Conservation (phyloP, 2,113 vertebrate genomes). For the Caranx ignobilis region DNA sequence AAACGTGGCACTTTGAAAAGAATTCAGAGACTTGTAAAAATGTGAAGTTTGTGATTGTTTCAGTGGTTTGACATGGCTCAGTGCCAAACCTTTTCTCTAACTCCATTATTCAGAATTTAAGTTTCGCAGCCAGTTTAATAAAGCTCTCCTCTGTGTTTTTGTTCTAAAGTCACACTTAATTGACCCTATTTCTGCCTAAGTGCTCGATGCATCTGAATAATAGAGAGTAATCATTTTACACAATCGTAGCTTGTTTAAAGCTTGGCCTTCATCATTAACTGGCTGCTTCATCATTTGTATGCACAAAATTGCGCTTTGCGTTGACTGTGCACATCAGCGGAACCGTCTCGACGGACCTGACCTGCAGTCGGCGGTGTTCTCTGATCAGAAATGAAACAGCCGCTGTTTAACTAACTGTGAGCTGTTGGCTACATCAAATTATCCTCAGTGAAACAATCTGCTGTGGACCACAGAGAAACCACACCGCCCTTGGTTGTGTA, state of each 20-base stretch:
- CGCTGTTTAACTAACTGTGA: conserved; percentile 12
- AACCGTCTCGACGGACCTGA: conserved; percentile 17
- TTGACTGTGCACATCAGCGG: conserved; percentile 16
- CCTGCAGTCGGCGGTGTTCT: conserved; percentile 31
- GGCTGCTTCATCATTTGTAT: conserved; percentile 17
- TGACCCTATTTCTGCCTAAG: conserved; percentile 18
- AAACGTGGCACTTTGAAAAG: too few species aligned
- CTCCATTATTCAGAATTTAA: background rate
- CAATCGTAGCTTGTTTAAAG: conserved; percentile 27
- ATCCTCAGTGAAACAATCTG: conserved; percentile 24
- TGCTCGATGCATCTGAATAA: conserved; percentile 8
- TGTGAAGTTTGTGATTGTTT: background rate
- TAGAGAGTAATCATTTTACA: conserved; percentile 29
- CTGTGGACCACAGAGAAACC: conserved; percentile 13
- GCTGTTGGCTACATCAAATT: conserved; percentile 48
- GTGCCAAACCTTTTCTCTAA: background rate
- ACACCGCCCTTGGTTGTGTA: conserved; percentile 11
- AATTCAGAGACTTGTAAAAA: too few species aligned
- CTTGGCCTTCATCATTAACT: conserved; percentile 32
- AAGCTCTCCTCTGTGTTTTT: conserved; percentile 12
- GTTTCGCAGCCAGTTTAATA: conserved; percentile 2
- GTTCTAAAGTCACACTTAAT: conserved; percentile 10
- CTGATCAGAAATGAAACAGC: conserved; percentile 46
- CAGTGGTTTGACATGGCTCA: background rate
- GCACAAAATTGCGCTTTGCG: conserved; percentile 27